Conservation (phyloP, 1,140 invertebrate genomes). For the Spodoptera frugiperda region DNA sequence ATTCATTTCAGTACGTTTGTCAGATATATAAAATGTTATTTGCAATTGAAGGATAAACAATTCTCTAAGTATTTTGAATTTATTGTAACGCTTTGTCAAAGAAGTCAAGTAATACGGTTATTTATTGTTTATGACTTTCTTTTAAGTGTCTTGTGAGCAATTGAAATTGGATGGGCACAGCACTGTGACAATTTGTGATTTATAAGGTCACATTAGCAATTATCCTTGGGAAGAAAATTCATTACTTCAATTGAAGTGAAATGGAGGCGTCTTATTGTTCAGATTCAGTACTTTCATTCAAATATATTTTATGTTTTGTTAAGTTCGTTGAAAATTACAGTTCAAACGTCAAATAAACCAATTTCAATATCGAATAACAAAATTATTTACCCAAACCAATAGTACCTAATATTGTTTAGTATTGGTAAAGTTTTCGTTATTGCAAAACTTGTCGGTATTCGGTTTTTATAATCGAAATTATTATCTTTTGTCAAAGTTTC, state of each 20-base stretch:
- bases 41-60: too few species aligned
- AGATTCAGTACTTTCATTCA: not conserved
- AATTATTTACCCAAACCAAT: not conserved
- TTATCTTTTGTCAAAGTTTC: too few species aligned
- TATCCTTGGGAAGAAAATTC: constrained; percentile 1
- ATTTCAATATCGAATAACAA: not conserved
- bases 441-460: too few species aligned
- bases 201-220: constrained; percentile 25
- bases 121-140: too few species aligned
- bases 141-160: not conserved
- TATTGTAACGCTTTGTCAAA: too few species aligned
- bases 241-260: not conserved
- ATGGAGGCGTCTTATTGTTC: constrained; percentile 5
- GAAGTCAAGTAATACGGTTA: too few species aligned
- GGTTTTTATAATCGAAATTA: too few species aligned
- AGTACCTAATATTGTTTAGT: too few species aligned
- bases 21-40: too few species aligned
- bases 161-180: constrained; percentile 1
- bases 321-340: not conserved
- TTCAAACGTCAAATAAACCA: not conserved
- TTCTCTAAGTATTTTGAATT: too few species aligned
- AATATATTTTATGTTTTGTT: not conserved
- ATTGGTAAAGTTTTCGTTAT: too few species aligned
- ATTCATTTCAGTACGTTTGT: not conserved
- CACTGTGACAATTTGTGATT: constrained; percentile 31